Evolutionary conservation across 2,113 vertebrate species (phyloP).

Genomic region (Chaetodon trifascialis): DNA sequence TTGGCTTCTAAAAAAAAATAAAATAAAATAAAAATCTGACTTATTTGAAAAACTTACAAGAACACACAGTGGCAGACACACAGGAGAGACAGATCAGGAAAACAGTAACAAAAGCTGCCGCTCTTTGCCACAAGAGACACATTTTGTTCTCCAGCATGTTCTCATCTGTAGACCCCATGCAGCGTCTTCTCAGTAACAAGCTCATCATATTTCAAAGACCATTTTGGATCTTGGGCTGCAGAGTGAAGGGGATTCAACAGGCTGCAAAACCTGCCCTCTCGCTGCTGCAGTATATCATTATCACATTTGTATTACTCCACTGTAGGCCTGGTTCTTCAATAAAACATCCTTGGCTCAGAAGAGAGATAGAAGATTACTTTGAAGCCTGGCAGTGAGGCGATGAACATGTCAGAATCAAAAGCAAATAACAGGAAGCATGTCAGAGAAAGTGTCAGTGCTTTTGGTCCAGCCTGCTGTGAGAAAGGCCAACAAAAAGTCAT

Average conservation of each 20-base stretch:
- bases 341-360: slow-evolving; percentile 64
- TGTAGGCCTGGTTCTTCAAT: slow-evolving; percentile 58
- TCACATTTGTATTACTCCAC: slow-evolving; percentile 59
- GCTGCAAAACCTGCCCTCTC: slow-evolving; percentile 52
- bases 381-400: slow-evolving; percentile 46
- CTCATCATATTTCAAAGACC: slow-evolving; percentile 63
- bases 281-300: slow-evolving; percentile 62
- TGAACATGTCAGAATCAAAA: slow-evolving; percentile 66
- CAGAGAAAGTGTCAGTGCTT: slow-evolving; percentile 29
- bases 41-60: slow-evolving; percentile 3
- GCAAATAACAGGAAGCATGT: slow-evolving; percentile 48
- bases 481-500: slow-evolving; percentile 23
- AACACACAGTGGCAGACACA: neutral
- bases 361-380: slow-evolving; percentile 57
- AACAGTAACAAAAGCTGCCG: slow-evolving; percentile 32
- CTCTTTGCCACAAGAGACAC: slow-evolving; percentile 19
- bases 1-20: neutral
- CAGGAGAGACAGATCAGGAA: slow-evolving; percentile 3
- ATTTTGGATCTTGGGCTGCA: slow-evolving; percentile 43
- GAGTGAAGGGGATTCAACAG: slow-evolving; percentile 62
- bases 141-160: slow-evolving; percentile 50
- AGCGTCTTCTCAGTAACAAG: slow-evolving; percentile 51
- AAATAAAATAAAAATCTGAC: too few relatives aligned
- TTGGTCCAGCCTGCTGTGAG: slow-evolving; percentile 21
- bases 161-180: slow-evolving; percentile 48